Evolutionary conservation across 2,888 invertebrate species (phyloP).

Genomic region (Hydraecia micacea): DNA sequence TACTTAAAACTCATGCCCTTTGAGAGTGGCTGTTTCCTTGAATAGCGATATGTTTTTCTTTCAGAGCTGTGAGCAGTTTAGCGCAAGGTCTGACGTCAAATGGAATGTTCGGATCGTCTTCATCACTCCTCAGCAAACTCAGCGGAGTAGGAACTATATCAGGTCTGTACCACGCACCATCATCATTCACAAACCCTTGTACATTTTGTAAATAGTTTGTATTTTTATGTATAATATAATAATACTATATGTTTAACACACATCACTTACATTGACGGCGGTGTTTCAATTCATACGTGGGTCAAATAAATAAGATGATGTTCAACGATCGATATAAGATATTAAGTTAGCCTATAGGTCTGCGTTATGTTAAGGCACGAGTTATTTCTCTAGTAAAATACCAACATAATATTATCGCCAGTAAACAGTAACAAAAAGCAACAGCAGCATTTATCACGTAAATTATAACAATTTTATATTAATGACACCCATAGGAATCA

Average conservation of each 20-base stretch:
- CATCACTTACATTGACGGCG: constrained; percentile 7
- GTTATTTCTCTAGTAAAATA: not conserved
- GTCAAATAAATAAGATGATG: not conserved
- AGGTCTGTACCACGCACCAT: constrained; percentile 79
- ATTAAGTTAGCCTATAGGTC: constrained; percentile 12
- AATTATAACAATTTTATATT: not conserved
- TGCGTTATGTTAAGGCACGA: constrained; percentile 3
- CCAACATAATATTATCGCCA: not conserved
- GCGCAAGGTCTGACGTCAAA: constrained; percentile 92
- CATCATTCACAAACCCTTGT: constrained; percentile 43
- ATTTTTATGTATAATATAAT: constrained; percentile 53
- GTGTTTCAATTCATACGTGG: constrained; percentile 2
- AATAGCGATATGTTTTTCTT: constrained; percentile 80
- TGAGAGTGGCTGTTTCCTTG: constrained; percentile 68
- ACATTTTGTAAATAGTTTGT: constrained; percentile 62
- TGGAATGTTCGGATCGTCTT: constrained; percentile 94
- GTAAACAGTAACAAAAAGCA: too few relatives aligned
- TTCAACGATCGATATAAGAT: constrained; percentile 5
- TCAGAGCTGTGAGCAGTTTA: constrained; percentile 89
- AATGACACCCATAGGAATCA: too few relatives aligned
- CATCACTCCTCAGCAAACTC: constrained; percentile 91
- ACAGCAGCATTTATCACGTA: too few relatives aligned
- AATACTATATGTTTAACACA: constrained; percentile 47
- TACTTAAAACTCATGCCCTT: constrained; percentile 61
- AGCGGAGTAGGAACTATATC: constrained; percentile 89